Evolutionary conservation across 2,888 invertebrate species (phyloP).

Genomic region (Automeris io): DNA sequence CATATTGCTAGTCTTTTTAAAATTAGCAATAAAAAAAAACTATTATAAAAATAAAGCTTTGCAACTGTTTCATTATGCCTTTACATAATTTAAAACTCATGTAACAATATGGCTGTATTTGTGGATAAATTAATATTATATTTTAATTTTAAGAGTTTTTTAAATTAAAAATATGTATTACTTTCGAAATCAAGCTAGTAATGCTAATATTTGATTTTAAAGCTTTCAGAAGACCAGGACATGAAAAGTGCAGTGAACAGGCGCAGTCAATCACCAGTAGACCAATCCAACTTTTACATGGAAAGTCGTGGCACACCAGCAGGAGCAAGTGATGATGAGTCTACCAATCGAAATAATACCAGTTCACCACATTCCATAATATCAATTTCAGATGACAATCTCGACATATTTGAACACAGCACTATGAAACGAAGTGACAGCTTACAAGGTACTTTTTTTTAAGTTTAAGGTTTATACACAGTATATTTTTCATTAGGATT

Average conservation of each 20-base stretch:
- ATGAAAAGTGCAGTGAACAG: slow-evolving; percentile 62
- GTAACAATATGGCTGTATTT: too few species aligned
- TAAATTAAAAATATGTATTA: too few species aligned
- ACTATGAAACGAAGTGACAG: slow-evolving; percentile 62
- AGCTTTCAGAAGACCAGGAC: slow-evolving; percentile 73
- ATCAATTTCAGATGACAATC: slow-evolving; percentile 76
- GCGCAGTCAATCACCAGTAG: slow-evolving; percentile 60
- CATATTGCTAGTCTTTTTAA: too few species aligned
- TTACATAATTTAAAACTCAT: too few species aligned
- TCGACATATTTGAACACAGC: slow-evolving; percentile 59
- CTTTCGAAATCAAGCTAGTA: too few species aligned
- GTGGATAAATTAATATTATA: too few species aligned
- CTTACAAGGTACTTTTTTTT: slow-evolving; percentile 50
- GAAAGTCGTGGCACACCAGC: slow-evolving; percentile 62
- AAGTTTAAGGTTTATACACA: too few species aligned
- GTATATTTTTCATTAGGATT: too few species aligned
- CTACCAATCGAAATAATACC: slow-evolving; percentile 61
- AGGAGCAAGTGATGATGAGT: slow-evolving; percentile 72
- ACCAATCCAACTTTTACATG: slow-evolving; percentile 50
- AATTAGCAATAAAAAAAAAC: too few species aligned
- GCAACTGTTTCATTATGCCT: too few species aligned
- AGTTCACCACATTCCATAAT: slow-evolving; percentile 82
- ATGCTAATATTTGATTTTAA: slow-evolving; percentile 7
- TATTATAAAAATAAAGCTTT: too few species aligned
- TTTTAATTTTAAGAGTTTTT: too few species aligned